These are phyloP conservation scores for Oncorhynchus keta DNA, from an alignment of 2,113 vertebrate genomes.

Conservation along the genomic window DNA sequence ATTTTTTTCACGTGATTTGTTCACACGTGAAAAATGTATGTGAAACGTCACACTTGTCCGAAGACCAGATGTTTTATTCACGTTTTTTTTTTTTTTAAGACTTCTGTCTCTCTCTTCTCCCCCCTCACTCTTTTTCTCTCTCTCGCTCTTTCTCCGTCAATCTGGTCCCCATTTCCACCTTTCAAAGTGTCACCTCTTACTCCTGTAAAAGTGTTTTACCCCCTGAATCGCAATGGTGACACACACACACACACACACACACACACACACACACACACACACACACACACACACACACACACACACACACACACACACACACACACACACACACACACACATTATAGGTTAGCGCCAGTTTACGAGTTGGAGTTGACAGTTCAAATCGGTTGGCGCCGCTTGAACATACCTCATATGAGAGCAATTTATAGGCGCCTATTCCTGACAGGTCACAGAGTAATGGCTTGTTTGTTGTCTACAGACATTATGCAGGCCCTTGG, in stretches of 20 bases:
- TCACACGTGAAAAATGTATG: too few relatives aligned
- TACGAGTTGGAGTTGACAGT: constrained; percentile 3
- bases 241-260: background rate
- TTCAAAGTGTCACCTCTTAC: background rate
- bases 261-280: background rate
- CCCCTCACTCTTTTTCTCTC: too few relatives aligned
- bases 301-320: background rate
- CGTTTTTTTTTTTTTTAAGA: background rate
- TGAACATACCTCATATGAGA: constrained; percentile 27
- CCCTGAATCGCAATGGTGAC: background rate
- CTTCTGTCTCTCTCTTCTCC: background rate
- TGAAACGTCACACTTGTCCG: too few relatives aligned
- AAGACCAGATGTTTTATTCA: too few relatives aligned
- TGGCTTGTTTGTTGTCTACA: constrained; percentile 39
- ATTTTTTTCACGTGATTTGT: too few relatives aligned
- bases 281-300: background rate
- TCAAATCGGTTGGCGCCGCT: constrained; percentile 2
- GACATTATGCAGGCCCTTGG: constrained; percentile 11
- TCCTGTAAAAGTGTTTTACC: background rate
- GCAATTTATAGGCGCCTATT: constrained; percentile 19
- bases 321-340: background rate
- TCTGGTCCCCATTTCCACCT: background rate
- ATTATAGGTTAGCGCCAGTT: background rate
- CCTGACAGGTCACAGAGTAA: constrained; percentile 44
- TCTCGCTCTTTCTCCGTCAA: background rate